Conservation (phyloP, 2,797 vertebrate species). For the Pangasius macronema region DNA sequence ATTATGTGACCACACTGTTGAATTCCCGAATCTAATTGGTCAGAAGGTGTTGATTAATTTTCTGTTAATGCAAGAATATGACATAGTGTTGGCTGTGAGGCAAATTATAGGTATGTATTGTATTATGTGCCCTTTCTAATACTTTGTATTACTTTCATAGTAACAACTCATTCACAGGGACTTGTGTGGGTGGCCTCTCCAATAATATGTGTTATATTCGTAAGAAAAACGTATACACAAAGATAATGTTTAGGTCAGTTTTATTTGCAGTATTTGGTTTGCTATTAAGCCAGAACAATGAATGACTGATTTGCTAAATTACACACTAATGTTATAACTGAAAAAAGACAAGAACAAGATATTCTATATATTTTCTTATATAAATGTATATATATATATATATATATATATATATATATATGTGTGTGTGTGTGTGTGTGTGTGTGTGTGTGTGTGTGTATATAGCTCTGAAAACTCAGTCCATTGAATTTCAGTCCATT, state of each 20-base stretch:
- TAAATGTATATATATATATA: no score
- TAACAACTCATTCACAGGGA: background rate
- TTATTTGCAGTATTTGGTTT: background rate
- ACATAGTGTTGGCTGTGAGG: background rate
- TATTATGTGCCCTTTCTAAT: background rate
- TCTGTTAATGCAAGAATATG: background rate
- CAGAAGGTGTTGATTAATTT: background rate
- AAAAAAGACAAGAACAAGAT: conserved; percentile 4
- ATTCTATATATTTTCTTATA: background rate
- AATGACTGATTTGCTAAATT: background rate
- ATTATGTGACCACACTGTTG: background rate
- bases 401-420: no score
- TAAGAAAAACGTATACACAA: background rate
- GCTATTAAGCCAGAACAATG: background rate
- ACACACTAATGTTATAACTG: background rate
- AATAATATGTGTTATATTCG: background rate
- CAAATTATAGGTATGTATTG: background rate
- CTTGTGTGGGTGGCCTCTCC: background rate
- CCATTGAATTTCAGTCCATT: background rate
- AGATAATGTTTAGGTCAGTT: background rate
- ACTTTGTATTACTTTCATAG: background rate
- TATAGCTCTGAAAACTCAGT: background rate
- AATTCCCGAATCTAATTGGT: background rate
- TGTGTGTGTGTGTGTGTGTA: no score
- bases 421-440: no score